Evolutionary conservation across 2,113 vertebrate genomes (phyloP).

Genomic region (Panthera leo): DNA sequence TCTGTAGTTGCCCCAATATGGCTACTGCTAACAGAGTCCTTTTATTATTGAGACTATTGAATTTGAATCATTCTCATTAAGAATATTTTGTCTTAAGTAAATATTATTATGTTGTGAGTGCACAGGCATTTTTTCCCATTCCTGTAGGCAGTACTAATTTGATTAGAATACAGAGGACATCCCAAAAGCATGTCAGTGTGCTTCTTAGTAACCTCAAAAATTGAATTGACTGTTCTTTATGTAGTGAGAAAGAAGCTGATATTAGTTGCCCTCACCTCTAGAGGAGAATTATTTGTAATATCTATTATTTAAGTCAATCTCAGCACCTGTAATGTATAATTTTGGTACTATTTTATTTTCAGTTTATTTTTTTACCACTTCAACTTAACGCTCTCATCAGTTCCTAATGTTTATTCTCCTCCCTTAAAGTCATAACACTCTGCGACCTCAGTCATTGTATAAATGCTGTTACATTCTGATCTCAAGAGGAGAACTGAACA

Average conservation of each 20-base stretch:
- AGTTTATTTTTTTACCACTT: constrained; percentile 40
- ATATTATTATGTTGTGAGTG: background rate
- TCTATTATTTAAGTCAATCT: constrained; percentile 54
- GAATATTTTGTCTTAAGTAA: constrained; percentile 32
- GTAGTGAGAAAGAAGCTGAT: background rate
- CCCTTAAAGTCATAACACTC: constrained; percentile 46
- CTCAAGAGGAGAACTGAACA: constrained; percentile 33
- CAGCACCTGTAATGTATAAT: background rate
- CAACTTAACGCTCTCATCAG: constrained; percentile 26
- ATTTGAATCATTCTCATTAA: constrained; percentile 32
- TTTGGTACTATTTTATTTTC: constrained; percentile 40
- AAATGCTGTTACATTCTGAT: constrained; percentile 47
- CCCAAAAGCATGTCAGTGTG: background rate
- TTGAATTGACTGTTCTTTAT: constrained; percentile 4
- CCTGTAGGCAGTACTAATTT: background rate
- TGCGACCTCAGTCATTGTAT: constrained; percentile 42
- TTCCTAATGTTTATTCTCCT: constrained; percentile 54
- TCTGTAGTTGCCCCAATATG: background rate
- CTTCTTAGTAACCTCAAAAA: constrained; percentile 54
- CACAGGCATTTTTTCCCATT: background rate
- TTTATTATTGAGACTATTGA: constrained; percentile 27
- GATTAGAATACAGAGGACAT: constrained; percentile 21
- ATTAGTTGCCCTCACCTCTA: background rate
- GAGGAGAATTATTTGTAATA: background rate
- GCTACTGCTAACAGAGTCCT: background rate